These are phyloP conservation scores for Augochlora pura DNA, from an alignment of 1,140 invertebrate species.

Conservation along the genomic window DNA sequence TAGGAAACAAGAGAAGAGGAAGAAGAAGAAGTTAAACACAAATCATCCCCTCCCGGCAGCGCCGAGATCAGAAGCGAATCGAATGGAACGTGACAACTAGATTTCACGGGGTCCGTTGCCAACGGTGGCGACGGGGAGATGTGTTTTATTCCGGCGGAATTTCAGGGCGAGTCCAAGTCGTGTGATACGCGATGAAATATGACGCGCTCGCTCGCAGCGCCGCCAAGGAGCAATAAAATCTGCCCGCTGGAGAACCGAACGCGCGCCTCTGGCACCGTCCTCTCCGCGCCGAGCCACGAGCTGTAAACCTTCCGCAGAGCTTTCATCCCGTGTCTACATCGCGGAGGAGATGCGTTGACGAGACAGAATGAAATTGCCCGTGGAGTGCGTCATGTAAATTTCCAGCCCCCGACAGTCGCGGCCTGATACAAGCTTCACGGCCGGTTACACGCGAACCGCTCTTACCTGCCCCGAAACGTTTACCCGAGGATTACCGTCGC, in stretches of 20 bases:
- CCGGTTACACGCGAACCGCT: too few species aligned
- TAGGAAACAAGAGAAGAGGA: too few species aligned
- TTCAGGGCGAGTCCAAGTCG: slow-evolving; percentile 30
- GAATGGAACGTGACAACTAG: slow-evolving; percentile 56
- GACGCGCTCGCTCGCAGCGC: slow-evolving; percentile 16
- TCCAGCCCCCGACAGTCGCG: slow-evolving; percentile 3
- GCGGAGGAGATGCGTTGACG: slow-evolving; percentile 41
- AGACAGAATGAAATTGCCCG: slow-evolving; percentile 55
- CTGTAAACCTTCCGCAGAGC: neutral
- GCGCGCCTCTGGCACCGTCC: neutral
- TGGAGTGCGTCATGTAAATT: slow-evolving; percentile 47
- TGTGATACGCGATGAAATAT: slow-evolving; percentile 62
- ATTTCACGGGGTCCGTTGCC: slow-evolving; percentile 43
- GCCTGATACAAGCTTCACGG: neutral
- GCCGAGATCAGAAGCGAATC: slow-evolving; percentile 50
- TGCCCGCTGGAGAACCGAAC: slow-evolving; percentile 28
- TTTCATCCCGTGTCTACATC: slow-evolving; percentile 11
- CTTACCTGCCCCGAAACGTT: too few species aligned
- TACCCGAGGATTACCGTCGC: too few species aligned
- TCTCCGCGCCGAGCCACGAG: neutral
- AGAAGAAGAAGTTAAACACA: slow-evolving; percentile 21
- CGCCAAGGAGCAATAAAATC: slow-evolving; percentile 58
- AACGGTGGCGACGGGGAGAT: neutral
- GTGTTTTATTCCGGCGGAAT: slow-evolving; percentile 54
- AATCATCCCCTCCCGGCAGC: slow-evolving; percentile 22